A percentile compares a stretch with the other conserved stretches of the same genome.
Evolutionary conservation across 2,113 vertebrate species (phyloP).

Genomic region (Dipodomys stephensi): DNA sequence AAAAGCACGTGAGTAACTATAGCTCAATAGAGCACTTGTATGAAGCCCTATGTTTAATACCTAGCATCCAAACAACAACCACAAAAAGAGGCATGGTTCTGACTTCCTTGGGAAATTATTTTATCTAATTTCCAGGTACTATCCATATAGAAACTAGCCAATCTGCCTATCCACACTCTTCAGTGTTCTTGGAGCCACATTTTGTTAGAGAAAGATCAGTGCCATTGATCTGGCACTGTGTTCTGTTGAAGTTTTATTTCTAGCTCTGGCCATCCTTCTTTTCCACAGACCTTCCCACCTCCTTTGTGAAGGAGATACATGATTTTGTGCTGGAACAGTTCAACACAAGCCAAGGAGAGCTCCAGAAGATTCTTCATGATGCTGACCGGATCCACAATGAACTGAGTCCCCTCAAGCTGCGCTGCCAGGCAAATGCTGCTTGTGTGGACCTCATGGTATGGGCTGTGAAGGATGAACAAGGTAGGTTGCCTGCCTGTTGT

Average conservation of each 20-base stretch:
- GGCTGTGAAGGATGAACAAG: conserved; percentile 98
- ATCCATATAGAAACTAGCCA: background rate
- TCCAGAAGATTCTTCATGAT: conserved; percentile 96
- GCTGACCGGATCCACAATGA: conserved; percentile 91
- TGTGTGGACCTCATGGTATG: conserved; percentile 99
- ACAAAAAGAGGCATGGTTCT: background rate
- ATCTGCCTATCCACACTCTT: background rate
- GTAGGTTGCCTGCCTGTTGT: conserved; percentile 81
- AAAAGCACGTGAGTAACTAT: no score
- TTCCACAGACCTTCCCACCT: conserved; percentile 89
- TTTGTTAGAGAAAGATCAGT: background rate
- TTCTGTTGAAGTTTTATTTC: background rate
- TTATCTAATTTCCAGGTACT: background rate
- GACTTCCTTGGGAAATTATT: background rate
- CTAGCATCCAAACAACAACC: background rate
- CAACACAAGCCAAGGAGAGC: conserved; percentile 95
- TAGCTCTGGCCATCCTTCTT: background rate
- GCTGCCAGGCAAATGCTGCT: conserved; percentile 97
- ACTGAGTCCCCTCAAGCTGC: conserved; percentile 94
- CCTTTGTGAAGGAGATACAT: conserved; percentile 95
- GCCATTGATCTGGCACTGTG: background rate
- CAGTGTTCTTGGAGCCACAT: background rate
- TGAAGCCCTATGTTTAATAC: background rate
- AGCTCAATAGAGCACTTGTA: no score
- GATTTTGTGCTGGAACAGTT: conserved; percentile 99